Base-by-base conservation (phyloP, 2,888 invertebrate genomes). In the Drosophila bunnanda region DNA sequence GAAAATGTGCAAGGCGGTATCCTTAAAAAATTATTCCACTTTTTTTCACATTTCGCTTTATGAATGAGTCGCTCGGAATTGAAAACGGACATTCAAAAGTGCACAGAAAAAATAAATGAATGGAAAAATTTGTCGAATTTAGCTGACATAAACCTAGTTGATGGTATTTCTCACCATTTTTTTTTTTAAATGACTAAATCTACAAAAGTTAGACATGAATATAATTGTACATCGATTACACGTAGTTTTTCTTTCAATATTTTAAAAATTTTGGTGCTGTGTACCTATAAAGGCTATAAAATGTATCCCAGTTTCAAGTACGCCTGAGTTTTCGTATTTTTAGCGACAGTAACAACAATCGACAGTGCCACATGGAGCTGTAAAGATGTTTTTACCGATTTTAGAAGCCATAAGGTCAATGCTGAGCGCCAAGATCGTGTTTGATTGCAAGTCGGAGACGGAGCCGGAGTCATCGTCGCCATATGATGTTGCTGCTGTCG, bases 361-460 rank as follows among this genome's bases (percentile, higher is more conserved):
- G 69, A 64, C 76, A 75, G 66, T 75, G 74, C 79, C 80, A 81
- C 85, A 84, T 87, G 82, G 79, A 80, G 88, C 79, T 88, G 84
- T 83, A 87, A 90, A 90, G 90, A 90, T 84, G 89, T 89, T 89
- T 88, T 89, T 90, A 89, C 86, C 90, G 88, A 89, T 90, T 89
- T 90, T 89, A 89, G 90, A 87, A 89, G 89, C 83, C 90, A 85
- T 88, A 89, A 89, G 89, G 89, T 90, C 89, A 90, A 90, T 90
- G 89, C 78, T 89, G 89, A 77, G 80, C 79, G 75, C 81, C 81
- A 81, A 85, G 86, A 83, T 83, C 83, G 83, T 83, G 83, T 83
- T 85, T 81, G 85, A 83, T 83, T 83, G 85, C 68, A 79, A 75
- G 57, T 71, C 77, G 67, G 10, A 57, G 57, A 64, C 77, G 64